phyloP scores from a whole-genome alignment of 92 coral and sea anemone species.

The Meandrina meandrites region DNA sequence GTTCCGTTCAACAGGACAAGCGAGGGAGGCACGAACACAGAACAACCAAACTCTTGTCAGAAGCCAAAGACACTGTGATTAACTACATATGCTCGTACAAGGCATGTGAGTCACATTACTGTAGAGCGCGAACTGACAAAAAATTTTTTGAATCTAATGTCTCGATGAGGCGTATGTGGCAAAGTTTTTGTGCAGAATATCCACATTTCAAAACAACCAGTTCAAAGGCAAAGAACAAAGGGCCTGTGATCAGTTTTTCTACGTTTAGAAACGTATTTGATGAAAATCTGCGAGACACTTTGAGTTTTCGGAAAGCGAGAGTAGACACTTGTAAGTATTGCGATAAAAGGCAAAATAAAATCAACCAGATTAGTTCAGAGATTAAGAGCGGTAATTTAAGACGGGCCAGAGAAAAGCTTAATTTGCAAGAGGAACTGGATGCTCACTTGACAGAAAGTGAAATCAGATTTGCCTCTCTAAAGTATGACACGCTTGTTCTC shows the following conservation, averaged over 20 bases:
- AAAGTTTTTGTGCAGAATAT: not conserved
- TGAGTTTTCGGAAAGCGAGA: conserved; percentile 5
- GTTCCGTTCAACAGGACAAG: not conserved
- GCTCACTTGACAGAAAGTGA: conserved; percentile 12
- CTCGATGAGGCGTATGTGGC: not conserved
- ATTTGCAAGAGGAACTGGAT: not conserved
- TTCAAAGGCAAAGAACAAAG: not conserved
- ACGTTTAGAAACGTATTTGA: not conserved
- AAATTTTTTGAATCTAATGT: not conserved
- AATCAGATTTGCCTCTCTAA: not conserved
- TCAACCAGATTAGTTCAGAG: not conserved
- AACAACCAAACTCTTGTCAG: not conserved
- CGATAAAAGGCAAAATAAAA: not conserved
- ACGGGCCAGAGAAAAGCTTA: not conserved
- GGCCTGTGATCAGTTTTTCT: not conserved
- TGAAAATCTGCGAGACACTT: not conserved
- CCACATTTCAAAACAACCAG: not conserved
- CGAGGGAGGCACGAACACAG: not conserved
- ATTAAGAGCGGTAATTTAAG: not conserved
- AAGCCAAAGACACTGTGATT: not conserved
- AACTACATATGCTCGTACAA: not conserved
- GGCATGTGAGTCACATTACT: not conserved
- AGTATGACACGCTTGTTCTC: conserved; percentile 15
- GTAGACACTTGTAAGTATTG: not conserved
- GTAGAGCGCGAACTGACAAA: not conserved